Conservation (phyloP, 2,113 vertebrate genomes). For the Phalacrocorax aristotelis region DNA sequence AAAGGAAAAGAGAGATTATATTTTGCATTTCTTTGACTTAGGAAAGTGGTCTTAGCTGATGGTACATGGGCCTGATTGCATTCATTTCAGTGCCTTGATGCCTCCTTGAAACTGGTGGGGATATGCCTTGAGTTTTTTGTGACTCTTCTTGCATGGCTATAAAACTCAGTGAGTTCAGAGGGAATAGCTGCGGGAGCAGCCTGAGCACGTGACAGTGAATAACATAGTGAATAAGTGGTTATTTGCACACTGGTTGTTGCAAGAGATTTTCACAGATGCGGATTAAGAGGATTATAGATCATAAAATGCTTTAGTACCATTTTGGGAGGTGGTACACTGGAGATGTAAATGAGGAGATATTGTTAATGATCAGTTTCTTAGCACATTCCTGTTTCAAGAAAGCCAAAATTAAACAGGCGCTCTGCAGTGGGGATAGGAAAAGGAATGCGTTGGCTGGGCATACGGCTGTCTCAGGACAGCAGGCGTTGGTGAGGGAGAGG, state of each 20-base stretch:
- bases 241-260: background rate
- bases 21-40: background rate
- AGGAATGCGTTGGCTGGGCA: background rate
- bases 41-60: background rate
- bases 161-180: background rate
- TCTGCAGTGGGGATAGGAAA: background rate
- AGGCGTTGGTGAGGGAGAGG: background rate
- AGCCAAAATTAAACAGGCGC: background rate
- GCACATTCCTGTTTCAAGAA: background rate
- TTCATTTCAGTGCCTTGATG: background rate
- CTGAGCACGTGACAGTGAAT: background rate
- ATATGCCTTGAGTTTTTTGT: background rate
- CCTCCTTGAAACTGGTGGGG: background rate
- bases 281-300: background rate
- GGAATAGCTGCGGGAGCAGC: rapidly evolving
- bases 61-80: background rate
- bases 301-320: background rate
- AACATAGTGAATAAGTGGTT: background rate
- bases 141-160: background rate
- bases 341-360: background rate
- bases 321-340: background rate
- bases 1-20: background rate
- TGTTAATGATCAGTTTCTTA: background rate
- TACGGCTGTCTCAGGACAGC: background rate
- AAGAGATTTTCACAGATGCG: background rate